phyloP scores from a whole-genome alignment of 30 jellyfish, hydroid and myxozoan species.

The Mastigias papua region DNA sequence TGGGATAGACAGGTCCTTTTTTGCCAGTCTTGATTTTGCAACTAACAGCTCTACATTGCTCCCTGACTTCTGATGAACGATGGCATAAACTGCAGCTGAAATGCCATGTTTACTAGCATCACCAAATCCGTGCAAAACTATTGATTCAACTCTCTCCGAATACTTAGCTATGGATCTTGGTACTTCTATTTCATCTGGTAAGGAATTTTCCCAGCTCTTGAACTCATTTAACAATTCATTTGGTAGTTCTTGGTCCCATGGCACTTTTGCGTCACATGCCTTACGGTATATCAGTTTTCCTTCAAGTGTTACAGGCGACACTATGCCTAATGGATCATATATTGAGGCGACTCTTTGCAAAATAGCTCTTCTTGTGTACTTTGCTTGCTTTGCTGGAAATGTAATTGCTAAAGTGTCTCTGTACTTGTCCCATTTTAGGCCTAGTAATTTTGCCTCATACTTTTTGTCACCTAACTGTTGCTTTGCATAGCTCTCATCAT shows the following conservation, averaged over 20 bases:
- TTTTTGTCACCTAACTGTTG: too few species aligned
- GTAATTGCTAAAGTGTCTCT: too few species aligned
- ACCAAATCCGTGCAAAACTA: constrained; percentile 58
- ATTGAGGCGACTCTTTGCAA: too few species aligned
- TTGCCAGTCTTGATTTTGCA: constrained; percentile 50
- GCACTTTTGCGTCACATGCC: constrained; percentile 41
- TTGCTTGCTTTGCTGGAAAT: too few species aligned
- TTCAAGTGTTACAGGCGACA: constrained; percentile 62
- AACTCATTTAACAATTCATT: constrained; percentile 11
- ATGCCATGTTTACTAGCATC: constrained; percentile 60
- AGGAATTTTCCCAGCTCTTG: too few species aligned
- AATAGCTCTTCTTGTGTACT: too few species aligned
- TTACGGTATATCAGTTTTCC: constrained; percentile 57
- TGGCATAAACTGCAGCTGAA: constrained; percentile 47
- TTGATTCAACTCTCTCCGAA: constrained; percentile 13
- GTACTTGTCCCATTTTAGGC: constrained; percentile 56
- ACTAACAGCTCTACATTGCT: constrained; percentile 20
- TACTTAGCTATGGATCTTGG: constrained; percentile 36
- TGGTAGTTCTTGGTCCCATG: constrained; percentile 67
- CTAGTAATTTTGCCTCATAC: too few species aligned
- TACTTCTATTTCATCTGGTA: constrained; percentile 35
- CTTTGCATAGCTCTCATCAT: too few species aligned
- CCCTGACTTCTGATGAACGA: constrained; percentile 13
- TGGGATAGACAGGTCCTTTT: constrained; percentile 49
- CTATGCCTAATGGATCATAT: too few species aligned